phyloP scores from a whole-genome alignment of 1,140 invertebrate genomes.

The Bombus pyrosoma region DNA sequence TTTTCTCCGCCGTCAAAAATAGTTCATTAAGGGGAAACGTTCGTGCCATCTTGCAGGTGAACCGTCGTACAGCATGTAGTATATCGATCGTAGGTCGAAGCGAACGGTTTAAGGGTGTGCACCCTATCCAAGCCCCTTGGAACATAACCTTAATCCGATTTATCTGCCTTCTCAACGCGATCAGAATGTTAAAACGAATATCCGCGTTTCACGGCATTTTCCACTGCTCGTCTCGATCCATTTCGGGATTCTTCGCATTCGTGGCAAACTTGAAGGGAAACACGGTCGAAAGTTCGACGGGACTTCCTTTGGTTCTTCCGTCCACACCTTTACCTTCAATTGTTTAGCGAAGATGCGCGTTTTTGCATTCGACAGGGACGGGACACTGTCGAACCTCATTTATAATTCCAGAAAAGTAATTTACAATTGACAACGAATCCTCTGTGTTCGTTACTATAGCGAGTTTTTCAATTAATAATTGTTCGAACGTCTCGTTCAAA shows the following conservation, averaged over 20 bases:
- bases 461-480: neutral
- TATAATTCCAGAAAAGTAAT: neutral
- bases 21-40: conserved; percentile 29
- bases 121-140: conserved; percentile 17
- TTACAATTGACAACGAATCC: neutral
- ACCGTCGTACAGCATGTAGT: conserved; percentile 1
- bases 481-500: neutral
- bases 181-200: conserved; percentile 60
- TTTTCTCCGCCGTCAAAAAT: neutral
- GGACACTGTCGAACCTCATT: neutral
- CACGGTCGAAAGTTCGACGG: conserved; percentile 5
- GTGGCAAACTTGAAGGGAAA: conserved; percentile 19
- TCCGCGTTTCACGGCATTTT: neutral
- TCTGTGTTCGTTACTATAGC: neutral
- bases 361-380: neutral
- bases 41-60: conserved; percentile 28
- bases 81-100: conserved; percentile 52
- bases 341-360: neutral
- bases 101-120: conserved; percentile 33
- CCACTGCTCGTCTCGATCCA: neutral
- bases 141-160: conserved; percentile 67
- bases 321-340: neutral
- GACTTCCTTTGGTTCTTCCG: neutral
- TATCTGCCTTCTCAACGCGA: conserved; percentile 49
- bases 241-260: conserved; percentile 18